These are phyloP conservation scores for Crioceris asparagi DNA, from an alignment of 2,888 invertebrate species.

Conservation along the genomic window DNA sequence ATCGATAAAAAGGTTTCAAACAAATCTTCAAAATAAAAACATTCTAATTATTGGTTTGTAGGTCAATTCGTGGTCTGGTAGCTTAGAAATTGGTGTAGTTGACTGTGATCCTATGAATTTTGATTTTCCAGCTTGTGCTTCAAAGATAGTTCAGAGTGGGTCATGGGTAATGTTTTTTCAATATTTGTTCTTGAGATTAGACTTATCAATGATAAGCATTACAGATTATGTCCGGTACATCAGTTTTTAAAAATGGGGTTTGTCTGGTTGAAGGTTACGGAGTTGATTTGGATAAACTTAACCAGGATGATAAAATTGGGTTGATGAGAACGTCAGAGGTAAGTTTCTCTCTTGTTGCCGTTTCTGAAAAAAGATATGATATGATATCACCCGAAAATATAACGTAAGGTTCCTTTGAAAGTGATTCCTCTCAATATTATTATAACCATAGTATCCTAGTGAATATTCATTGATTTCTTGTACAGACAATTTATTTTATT, in stretches of 20 bases:
- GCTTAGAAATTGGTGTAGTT: conserved; percentile 66
- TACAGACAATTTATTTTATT: no score
- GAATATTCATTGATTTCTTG: no score
- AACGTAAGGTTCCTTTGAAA: no score
- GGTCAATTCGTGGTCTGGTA: conserved; percentile 73
- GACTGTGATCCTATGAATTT: conserved; percentile 56
- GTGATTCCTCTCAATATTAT: no score
- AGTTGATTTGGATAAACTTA: conserved; percentile 69
- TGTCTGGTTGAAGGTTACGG: conserved; percentile 77
- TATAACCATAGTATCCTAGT: no score
- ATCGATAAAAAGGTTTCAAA: conserved; percentile 72
- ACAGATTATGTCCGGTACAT: conserved; percentile 77
- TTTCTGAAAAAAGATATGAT: not conserved
- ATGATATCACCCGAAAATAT: no score
- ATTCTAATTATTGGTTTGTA: conserved; percentile 28
- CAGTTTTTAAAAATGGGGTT: conserved; percentile 75
- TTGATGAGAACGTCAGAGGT: conserved; percentile 73
- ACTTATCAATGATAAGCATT: no score
- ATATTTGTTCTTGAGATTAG: no score
- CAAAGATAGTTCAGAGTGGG: conserved; percentile 59
- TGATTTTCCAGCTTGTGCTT: conserved; percentile 64
- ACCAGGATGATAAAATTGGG: conserved; percentile 74
- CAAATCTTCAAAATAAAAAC: conserved; percentile 1
- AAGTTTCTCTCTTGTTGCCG: conserved; percentile 21
- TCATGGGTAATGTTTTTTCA: conserved; percentile 56